phyloP scores from a whole-genome alignment of 2,888 invertebrate genomes.

The Yponomeuta cagnagella region DNA sequence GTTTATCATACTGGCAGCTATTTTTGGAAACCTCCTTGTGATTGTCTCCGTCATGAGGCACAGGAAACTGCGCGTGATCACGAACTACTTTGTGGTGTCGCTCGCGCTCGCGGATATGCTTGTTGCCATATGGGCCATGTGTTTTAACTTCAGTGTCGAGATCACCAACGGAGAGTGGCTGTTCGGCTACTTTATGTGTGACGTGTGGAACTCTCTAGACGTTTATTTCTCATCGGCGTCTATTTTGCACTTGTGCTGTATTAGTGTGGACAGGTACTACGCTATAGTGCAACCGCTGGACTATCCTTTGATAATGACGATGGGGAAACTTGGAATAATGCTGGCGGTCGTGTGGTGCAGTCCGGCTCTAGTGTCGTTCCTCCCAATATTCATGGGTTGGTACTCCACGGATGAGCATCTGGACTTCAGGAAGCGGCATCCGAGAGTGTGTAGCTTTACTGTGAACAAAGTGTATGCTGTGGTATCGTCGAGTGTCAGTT shows the following conservation, averaged over 20 bases:
- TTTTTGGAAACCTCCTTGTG: constrained; percentile 92
- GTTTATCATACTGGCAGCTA: constrained; percentile 90
- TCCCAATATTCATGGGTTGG: constrained; percentile 96
- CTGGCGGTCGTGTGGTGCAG: constrained; percentile 93
- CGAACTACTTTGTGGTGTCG: constrained; percentile 97
- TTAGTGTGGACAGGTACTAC: constrained; percentile 91
- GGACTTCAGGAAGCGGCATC: constrained; percentile 79
- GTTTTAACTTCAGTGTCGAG: constrained; percentile 93
- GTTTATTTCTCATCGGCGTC: constrained; percentile 96
- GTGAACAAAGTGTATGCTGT: constrained; percentile 92
- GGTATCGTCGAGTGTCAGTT: constrained; percentile 92
- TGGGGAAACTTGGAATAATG: constrained; percentile 86
- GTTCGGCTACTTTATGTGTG: constrained; percentile 94
- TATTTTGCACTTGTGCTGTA: constrained; percentile 95
- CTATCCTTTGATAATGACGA: constrained; percentile 95
- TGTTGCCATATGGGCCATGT: constrained; percentile 96
- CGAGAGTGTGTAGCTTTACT: constrained; percentile 86
- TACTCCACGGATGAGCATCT: constrained; percentile 92
- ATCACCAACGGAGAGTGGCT: constrained; percentile 89
- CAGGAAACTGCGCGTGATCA: constrained; percentile 84
- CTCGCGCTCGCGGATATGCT: constrained; percentile 95
- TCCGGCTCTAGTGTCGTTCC: constrained; percentile 93
- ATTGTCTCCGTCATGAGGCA: constrained; percentile 87
- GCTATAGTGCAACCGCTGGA: constrained; percentile 95
- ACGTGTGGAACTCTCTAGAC: constrained; percentile 96